Conservation (phyloP, 2,113 vertebrate genomes). For the Grammomys dolichurus region DNA sequence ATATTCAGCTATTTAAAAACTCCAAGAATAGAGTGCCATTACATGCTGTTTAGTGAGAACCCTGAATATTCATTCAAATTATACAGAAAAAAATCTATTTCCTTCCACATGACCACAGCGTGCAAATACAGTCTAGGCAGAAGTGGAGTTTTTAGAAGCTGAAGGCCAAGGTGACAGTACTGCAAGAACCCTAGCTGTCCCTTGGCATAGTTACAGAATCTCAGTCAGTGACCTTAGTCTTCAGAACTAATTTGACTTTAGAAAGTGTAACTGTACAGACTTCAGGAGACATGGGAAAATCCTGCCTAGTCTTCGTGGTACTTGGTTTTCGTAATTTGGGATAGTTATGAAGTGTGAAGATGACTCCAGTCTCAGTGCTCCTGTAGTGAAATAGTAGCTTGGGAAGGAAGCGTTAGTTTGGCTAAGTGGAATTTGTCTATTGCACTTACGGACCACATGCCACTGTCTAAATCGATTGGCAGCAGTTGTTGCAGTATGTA, state of each 20-base stretch:
- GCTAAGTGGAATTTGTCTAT: conserved; percentile 79
- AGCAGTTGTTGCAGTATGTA: conserved; percentile 87
- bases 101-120: conserved; percentile 56
- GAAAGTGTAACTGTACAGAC: conserved; percentile 72
- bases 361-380: conserved; percentile 61
- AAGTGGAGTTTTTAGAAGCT: neutral
- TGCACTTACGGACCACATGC: conserved; percentile 74
- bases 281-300: conserved; percentile 57
- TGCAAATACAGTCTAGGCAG: neutral
- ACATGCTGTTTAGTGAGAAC: conserved; percentile 71
- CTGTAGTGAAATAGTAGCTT: conserved; percentile 72
- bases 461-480: conserved; percentile 85
- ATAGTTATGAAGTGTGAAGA: conserved; percentile 69
- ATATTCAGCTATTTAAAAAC: conserved; percentile 79
- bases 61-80: conserved; percentile 83
- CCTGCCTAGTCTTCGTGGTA: conserved; percentile 13
- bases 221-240: conserved; percentile 19
- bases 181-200: conserved; percentile 26
- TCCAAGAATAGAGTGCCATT: conserved; percentile 75
- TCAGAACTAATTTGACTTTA: conserved; percentile 63
- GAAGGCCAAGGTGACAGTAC: conserved; percentile 48
- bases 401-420: conserved; percentile 81
- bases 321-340: conserved; percentile 62
- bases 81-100: conserved; percentile 61
- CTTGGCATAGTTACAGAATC: conserved; percentile 44